These are phyloP conservation scores for Archilochus colubris DNA, from an alignment of 2,113 vertebrate genomes.

Conservation along the genomic window DNA sequence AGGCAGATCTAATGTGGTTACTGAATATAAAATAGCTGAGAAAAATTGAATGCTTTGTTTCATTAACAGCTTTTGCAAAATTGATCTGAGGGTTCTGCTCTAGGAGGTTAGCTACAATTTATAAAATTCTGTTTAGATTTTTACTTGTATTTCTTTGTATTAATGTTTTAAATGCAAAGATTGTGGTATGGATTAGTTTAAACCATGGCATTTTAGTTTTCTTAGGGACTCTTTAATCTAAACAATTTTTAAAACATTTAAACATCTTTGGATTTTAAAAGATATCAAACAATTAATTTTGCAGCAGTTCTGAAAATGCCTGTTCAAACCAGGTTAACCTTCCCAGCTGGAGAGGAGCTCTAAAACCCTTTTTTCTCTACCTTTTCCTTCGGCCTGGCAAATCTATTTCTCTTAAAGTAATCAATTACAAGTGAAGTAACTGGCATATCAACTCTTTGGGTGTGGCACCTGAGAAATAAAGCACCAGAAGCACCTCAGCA, in stretches of 20 bases:
- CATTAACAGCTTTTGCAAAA: neutral
- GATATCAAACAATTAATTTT: neutral
- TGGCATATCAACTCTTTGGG: neutral
- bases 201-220: neutral
- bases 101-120: neutral
- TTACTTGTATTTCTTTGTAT: neutral
- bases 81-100: neutral
- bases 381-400: neutral
- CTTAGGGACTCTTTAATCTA: neutral
- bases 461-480: neutral
- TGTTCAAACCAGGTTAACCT: neutral
- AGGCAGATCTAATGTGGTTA: slow-evolving; percentile 22
- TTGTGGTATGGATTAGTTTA: neutral
- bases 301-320: neutral
- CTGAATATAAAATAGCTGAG: neutral
- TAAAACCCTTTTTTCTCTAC: neutral
- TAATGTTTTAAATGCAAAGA: neutral
- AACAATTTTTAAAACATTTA: neutral
- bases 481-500: neutral
- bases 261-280: neutral
- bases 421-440: neutral
- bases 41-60: neutral
- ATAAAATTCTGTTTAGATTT: neutral
- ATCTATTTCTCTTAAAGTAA: neutral
- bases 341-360: neutral